Base-by-base conservation (phyloP, 2,888 invertebrate species). In the Endomychus coccineus region DNA sequence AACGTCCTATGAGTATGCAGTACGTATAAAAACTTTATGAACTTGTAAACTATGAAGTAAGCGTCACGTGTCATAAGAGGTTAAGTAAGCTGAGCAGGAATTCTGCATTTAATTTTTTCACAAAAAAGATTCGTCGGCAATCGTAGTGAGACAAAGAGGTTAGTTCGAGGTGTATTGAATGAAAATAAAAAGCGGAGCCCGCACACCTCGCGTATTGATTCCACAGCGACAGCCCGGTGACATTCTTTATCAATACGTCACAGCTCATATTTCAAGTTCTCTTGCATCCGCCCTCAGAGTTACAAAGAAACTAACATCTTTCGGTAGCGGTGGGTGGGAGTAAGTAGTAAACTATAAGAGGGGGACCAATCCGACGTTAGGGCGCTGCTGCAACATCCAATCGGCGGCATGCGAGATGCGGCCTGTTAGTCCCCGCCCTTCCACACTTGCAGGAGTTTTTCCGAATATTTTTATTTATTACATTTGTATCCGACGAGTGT, bases 381-480 rank as follows among this genome's bases (percentile, higher is more conserved):
- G 49, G 48, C 51, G 51, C 48, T 43, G 44, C 47, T 35, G 34
- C 53, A 34, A 44, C 52, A 61, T 56, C 73, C 71, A 73, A 72
- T 71, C 52, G 37, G 40, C 51, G 62, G 57, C 75, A 73, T 74
- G 74, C 73, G 51, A 59, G 58, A 67, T 66, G 64, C 64, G 67
- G 65, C 67, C 68, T 68, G 71, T 71, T 71, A 71, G 73, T 71
- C 54, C 55, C 44, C 44, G 55, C 64, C 59, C 49, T 44, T 51
- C 49, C 55, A 52, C 63, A 59, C 61, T 59, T 59, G 59, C 61
- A 58, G 66, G 71, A 68, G 69, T 68, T 75, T 75, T 66, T 66
- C 65, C 61, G 49, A 65, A 64, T 67, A 66, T 66, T 77, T 77
- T 77, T 78, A 78, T 78, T 77, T 77, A 78, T 78, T 77, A 75